These are phyloP conservation scores for Halictus quadricinctus DNA, from an alignment of 2,888 invertebrate genomes.

Conservation along the genomic window DNA sequence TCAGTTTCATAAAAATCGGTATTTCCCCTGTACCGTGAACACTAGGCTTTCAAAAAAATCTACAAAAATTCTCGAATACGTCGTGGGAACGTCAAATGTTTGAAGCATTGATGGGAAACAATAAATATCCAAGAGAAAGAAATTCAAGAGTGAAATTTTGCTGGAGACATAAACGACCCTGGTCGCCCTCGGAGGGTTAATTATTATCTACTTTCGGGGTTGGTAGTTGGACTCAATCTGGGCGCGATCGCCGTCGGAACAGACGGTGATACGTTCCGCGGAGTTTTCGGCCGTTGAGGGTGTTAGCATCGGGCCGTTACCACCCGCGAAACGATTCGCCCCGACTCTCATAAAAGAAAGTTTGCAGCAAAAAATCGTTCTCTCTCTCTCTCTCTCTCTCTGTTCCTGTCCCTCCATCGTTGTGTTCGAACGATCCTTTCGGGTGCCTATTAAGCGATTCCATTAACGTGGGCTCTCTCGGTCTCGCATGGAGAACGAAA, in stretches of 20 bases:
- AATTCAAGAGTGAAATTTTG: no score
- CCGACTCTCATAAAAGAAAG: background rate
- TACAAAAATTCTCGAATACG: no score
- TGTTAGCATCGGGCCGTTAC: constrained; percentile 19
- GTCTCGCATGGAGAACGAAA: no score
- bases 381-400: background rate
- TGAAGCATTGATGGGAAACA: no score
- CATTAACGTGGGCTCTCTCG: background rate
- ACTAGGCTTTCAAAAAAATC: no score
- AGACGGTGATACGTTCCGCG: constrained; percentile 57
- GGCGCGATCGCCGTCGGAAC: constrained; percentile 58
- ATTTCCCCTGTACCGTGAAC: no score
- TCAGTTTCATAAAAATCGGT: no score
- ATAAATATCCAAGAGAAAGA: no score
- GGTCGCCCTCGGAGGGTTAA: constrained; percentile 53
- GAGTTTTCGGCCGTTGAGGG: constrained; percentile 35
- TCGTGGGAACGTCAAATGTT: no score
- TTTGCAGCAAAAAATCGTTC: background rate
- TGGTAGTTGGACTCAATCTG: constrained; percentile 41
- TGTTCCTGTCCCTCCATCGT: no score
- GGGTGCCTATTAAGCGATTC: constrained; percentile 12
- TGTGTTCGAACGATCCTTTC: constrained; percentile 8
- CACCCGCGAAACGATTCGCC: constrained; percentile 4
- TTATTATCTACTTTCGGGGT: constrained; percentile 70
- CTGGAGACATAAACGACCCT: no score